Evolutionary conservation across 2,797 vertebrate genomes (phyloP), one percentile per base, ranked within the genome.

Genomic region (Crypturellus tataupa): DNA sequence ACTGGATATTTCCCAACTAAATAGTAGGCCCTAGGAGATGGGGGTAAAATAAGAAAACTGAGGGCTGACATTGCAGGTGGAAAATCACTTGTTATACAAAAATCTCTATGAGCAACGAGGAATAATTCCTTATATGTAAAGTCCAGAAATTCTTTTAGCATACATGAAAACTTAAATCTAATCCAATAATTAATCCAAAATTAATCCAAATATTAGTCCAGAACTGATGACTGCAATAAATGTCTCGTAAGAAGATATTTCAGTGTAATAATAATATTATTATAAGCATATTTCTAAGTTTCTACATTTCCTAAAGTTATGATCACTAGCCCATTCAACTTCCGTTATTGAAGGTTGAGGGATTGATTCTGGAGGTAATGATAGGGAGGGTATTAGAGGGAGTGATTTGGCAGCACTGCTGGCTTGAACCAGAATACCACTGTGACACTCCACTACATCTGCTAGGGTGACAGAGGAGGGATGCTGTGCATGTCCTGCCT

Each of bases 321-420:
- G 14, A 8, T 63, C 33, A 27, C 59, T 2, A 58, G 64, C 75
- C 31, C 62, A 6, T 31, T 72, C 9, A 11, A 89, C 23, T 8
- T 89, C 10, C 59, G 31, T 53, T 47, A 16, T 14, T 19, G 55
- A 73, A 77, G 1, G 1, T 80, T 0, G 0, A 10, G 15, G 4
- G 5, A 37, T 80, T 9, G 6, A 29, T 65, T 42, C 12, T 6
- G 11, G 47, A 51, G 11, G 4, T 49, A 4, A 11, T 29, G 51
- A 53, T 27, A 1, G 6, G 20, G 7, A 24, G 9, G 2, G 1
- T 49, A 39, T 24, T 35, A 29, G 12, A 25, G 13, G 40, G 19
- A 70, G 13, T 60, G 16, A 70, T 5, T 63, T 59, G 6, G 12
- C 39, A 77, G 12, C 15, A 42, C 24, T 29, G 13, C 51, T 53